These are phyloP conservation scores for Drosophila eohydei DNA, from an alignment of 2,888 invertebrate species.

Conservation along the genomic window DNA sequence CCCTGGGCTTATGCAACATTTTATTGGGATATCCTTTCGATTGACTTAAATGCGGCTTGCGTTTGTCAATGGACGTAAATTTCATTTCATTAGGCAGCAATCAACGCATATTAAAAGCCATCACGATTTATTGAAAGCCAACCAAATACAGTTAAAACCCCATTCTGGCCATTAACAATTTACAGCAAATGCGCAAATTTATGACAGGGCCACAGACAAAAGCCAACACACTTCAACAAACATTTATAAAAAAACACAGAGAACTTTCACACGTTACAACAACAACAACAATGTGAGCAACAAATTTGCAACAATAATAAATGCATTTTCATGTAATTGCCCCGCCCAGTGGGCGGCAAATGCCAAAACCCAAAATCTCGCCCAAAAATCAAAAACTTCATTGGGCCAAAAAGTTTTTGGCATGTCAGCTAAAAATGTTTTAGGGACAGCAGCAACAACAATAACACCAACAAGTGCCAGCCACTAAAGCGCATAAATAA, in stretches of 20 bases:
- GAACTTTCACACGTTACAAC: constrained; percentile 43
- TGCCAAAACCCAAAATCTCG: constrained; percentile 15
- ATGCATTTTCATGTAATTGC: constrained; percentile 71
- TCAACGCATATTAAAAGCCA: constrained; percentile 39
- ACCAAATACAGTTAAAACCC: constrained; percentile 35
- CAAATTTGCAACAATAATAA: constrained; percentile 58
- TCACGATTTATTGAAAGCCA: constrained; percentile 30
- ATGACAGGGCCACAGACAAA: constrained; percentile 35
- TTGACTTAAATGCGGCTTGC: constrained; percentile 18
- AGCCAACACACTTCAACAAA: constrained; percentile 7
- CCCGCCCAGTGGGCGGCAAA: constrained; percentile 19
- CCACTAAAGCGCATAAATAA: constrained; percentile 71
- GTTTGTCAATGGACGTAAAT: constrained; percentile 17
- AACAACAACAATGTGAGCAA: constrained; percentile 28
- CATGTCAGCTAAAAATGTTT: constrained; percentile 68
- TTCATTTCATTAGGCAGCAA: constrained; percentile 29
- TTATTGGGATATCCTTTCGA: constrained; percentile 1
- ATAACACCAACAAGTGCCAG: constrained; percentile 35
- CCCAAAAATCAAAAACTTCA: constrained; percentile 69
- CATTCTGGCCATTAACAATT: constrained; percentile 32
- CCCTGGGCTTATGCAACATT: not conserved
- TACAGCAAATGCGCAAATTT: constrained; percentile 32
- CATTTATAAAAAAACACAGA: not conserved
- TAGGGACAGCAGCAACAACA: constrained; percentile 11
- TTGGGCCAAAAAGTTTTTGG: constrained; percentile 65